Evolutionary conservation across 1,140 invertebrate genomes (phyloP).

Genomic region (Saccostrea echinata): DNA sequence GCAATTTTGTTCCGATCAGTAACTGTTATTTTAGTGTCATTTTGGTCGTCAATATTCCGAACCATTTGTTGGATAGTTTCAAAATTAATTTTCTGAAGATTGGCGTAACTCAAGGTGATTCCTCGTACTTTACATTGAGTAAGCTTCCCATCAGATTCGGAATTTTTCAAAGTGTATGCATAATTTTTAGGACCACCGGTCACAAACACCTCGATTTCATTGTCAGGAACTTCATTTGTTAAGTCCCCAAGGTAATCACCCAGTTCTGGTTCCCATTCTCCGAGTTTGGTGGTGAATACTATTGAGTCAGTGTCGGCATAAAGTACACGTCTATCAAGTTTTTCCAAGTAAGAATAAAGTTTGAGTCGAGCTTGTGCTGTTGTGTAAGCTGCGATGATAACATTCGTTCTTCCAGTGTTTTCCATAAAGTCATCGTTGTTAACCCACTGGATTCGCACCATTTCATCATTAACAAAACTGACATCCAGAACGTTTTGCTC

Average conservation of each 20-base stretch:
- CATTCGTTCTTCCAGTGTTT: slow-evolving; percentile 65
- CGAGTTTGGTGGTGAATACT: slow-evolving; percentile 65
- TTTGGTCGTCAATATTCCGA: not conserved
- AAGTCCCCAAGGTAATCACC: slow-evolving; percentile 49
- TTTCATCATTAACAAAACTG: slow-evolving; percentile 46
- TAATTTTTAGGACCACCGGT: slow-evolving; percentile 60
- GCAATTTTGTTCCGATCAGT: not conserved
- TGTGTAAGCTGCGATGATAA: slow-evolving; percentile 75
- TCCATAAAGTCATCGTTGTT: slow-evolving; percentile 38
- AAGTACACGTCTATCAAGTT: slow-evolving; percentile 69
- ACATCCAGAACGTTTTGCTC: slow-evolving; percentile 11
- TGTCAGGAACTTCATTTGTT: slow-evolving; percentile 43
- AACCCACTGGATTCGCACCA: slow-evolving; percentile 46
- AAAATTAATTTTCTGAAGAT: slow-evolving; percentile 44
- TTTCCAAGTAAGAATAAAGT: slow-evolving; percentile 76
- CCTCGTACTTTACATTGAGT: slow-evolving; percentile 46
- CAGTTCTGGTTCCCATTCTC: slow-evolving; percentile 38
- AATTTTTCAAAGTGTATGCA: slow-evolving; percentile 20
- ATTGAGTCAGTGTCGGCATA: slow-evolving; percentile 79
- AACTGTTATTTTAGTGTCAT: slow-evolving; percentile 20
- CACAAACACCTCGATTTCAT: slow-evolving; percentile 48
- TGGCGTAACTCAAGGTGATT: slow-evolving; percentile 48
- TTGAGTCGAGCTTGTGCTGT: slow-evolving; percentile 78
- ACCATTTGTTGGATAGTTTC: slow-evolving; percentile 43
- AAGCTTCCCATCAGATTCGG: not conserved